Evolutionary conservation across 2,888 invertebrate genomes (phyloP), one percentile per base, ranked within the genome.

Genomic region (Oxytorus armatus): DNA sequence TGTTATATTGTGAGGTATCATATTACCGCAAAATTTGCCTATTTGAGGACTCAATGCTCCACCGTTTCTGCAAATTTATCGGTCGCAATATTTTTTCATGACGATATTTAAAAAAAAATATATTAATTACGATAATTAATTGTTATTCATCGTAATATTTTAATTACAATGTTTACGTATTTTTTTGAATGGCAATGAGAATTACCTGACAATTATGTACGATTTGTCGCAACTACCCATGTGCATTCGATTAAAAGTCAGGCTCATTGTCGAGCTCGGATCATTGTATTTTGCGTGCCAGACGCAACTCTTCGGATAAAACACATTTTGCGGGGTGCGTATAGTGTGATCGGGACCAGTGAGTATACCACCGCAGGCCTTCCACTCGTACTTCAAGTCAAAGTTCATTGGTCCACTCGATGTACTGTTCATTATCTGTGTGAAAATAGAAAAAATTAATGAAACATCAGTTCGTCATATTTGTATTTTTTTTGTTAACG

Each of bases 281-380:
- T 88, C 86, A 0, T 92, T 90, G 47, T 92, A 92, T 10, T 92
- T 89, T 0, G 96, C 86, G 21, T 93, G 87, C 97, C 97, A 98
- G 0, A 94, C 93, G 90, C 98, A 98, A 86, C 96, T 94, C 11
- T 95, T 86, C 0, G 93, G 90, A 10, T 92, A 92, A 0, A 90
- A 86, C 59, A 92, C 84, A 85, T 92, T 92, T 55, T 88, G 86
- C 0, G 93, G 93, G 77, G 95, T 93, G 86, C 93, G 91, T 87
- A 96, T 87, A 81, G 91, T 87, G 87, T 92, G 92, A 85, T 90
- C 83, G 86, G 93, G 86, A 3, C 89, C 92, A 3, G 73, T 82
- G 0, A 95, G 75, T 3, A 92, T 82, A 3, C 96, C 97, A 16
- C 97, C 97, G 88, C 97, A 97, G 0, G 93, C 90, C 85, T 95